Base-by-base conservation (phyloP, 2,797 vertebrate genomes). In the Halcyon chelicuti region DNA sequence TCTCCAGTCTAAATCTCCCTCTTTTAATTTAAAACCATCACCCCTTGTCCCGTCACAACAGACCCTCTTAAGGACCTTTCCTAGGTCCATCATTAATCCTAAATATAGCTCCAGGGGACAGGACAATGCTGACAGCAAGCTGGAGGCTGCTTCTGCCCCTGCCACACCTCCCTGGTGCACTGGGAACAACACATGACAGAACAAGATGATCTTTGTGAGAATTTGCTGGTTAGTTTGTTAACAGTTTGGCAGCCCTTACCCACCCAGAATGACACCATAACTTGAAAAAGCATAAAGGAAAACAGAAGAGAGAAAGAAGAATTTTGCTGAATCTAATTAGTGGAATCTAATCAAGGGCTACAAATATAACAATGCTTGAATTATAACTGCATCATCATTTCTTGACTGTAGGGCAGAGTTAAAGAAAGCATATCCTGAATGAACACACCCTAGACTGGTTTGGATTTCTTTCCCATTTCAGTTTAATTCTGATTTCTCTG, bases 371-470 rank as follows among this genome's bases (percentile, higher is more conserved):
- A 76, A 61, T 88, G 73, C 83, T 90, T 31, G 7, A 92, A 91
- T 94, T 96, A 40, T 84, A 88, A 88, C 83, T 88, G 82, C 19
- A 7, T 96, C 94, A 94, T 94, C 94, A 88, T 86, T 96, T 95
- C 86, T 94, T 97, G 90, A 92, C 92, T 96, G 93, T 96, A 96
- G 92, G 96, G 94, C 94, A 97, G 90, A 96, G 88, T 70, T 86
- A 88, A 94, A 90, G 95, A 95, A 95, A 88, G 95, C 96, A 81
- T 93, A 97, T 96, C 93, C 93, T 81, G 82, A 84, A 86, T 67
- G 94, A 96, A 92, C 94, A 95, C 92, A 78, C 94, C 92, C 93
- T 92, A 90, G 54, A 17, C 83, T 95, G 94, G 76, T 92, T 97
- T 97, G 70, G 54, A 95, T 96, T 96, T 96, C 94, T 95, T 90